Evolutionary conservation across 2,888 invertebrate genomes (phyloP).

Genomic region (Serripes groenlandicus): DNA sequence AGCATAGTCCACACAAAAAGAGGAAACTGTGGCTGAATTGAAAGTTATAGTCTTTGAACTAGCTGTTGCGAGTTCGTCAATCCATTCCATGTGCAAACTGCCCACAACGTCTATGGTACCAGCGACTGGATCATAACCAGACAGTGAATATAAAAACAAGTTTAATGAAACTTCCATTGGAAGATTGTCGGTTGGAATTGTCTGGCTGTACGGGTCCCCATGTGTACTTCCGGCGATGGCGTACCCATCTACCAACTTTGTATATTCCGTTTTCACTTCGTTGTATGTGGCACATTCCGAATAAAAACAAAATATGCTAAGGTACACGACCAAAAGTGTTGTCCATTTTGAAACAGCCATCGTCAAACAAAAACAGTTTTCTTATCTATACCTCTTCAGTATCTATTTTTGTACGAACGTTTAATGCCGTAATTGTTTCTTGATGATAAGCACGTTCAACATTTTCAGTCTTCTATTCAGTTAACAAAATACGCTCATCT

Average conservation of each 20-base stretch:
- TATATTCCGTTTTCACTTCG: conserved; percentile 30
- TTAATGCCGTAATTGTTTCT: no score
- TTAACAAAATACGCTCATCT: no score
- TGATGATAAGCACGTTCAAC: no score
- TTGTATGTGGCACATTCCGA: conserved; percentile 13
- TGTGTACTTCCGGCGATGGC: not conserved
- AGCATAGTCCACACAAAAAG: conserved; percentile 35
- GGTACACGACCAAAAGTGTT: not conserved
- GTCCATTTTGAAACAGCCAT: not conserved
- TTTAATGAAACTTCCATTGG: conserved; percentile 37
- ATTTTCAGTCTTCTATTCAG: no score
- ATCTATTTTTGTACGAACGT: no score
- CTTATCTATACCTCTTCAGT: no score
- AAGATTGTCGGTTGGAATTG: not conserved
- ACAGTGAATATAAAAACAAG: conserved; percentile 41
- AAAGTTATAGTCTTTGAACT: not conserved
- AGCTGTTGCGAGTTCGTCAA: conserved; percentile 20
- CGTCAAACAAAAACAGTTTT: not conserved
- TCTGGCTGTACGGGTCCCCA: conserved; percentile 8
- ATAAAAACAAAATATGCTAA: no score
- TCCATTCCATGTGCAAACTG: conserved; percentile 51
- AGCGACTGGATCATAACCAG: conserved; percentile 54
- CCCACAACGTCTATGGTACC: conserved; percentile 56
- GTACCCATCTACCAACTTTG: conserved; percentile 31
- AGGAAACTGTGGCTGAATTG: not conserved